These are phyloP conservation scores for Formica exsecta DNA, from an alignment of 1,140 invertebrate genomes.

Conservation along the genomic window DNA sequence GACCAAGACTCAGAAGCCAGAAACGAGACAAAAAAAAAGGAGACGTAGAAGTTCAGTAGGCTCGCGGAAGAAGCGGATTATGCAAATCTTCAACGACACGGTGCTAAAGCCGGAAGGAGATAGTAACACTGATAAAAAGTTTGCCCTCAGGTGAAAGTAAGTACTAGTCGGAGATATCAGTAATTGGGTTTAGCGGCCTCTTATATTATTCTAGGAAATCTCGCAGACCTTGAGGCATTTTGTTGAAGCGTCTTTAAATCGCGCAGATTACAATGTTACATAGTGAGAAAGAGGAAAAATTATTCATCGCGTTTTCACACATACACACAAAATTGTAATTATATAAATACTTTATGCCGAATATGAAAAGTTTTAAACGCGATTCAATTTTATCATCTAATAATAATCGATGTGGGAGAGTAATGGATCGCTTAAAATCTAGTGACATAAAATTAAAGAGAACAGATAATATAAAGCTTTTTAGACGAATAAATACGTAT, in stretches of 20 bases:
- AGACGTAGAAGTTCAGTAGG: conserved; percentile 40
- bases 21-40: conserved; percentile 47
- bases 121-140: conserved; percentile 43
- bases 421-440: background rate
- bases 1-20: conserved; percentile 46
- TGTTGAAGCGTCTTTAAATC: background rate
- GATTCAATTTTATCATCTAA: background rate
- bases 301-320: background rate
- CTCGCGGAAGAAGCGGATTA: conserved; percentile 61
- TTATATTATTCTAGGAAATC: conserved; percentile 37
- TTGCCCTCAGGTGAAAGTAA: conserved; percentile 56
- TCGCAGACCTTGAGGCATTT: conserved; percentile 2
- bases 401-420: background rate
- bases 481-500: conserved; percentile 34
- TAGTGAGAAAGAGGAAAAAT: background rate
- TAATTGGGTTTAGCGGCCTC: conserved; percentile 50
- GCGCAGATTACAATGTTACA: conserved; percentile 1
- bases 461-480: background rate
- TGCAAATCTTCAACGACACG: conserved; percentile 65
- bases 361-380: background rate
- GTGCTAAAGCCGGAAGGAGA: conserved; percentile 43
- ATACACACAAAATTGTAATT: background rate
- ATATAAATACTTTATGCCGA: background rate
- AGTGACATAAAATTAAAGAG: background rate
- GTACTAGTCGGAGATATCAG: conserved; percentile 51